Percentiles rank a stretch among this genome's conserved stretches.
phyloP scores from a whole-genome alignment of 2,113 vertebrate species.

The Poeciliopsis prolifica region DNA sequence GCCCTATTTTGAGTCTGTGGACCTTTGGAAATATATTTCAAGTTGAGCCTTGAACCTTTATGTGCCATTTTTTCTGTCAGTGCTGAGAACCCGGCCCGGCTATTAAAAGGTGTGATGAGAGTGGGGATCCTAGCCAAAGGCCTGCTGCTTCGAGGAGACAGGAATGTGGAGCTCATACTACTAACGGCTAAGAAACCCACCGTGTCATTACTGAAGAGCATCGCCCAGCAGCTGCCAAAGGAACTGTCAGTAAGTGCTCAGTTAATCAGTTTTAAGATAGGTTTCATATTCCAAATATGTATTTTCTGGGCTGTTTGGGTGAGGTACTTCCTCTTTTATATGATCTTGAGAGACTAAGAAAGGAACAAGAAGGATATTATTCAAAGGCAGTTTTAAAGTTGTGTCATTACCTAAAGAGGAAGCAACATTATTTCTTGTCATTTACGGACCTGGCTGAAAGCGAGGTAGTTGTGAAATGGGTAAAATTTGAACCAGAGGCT shows the following conservation, averaged over 20 bases:
- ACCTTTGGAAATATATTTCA: neutral
- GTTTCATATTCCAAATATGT: neutral
- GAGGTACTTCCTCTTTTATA: neutral
- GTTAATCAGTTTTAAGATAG: neutral
- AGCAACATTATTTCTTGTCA: too few species aligned
- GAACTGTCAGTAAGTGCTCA: slow-evolving; percentile 79
- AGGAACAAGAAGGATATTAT: neutral
- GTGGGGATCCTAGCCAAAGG: slow-evolving; percentile 87
- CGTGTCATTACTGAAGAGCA: slow-evolving; percentile 67
- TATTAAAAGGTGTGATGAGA: slow-evolving; percentile 86
- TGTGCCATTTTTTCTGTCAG: slow-evolving; percentile 47
- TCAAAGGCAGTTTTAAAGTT: too few species aligned
- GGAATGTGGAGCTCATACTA: slow-evolving; percentile 82
- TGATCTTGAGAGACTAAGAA: neutral
- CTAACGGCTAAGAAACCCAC: slow-evolving; percentile 86
- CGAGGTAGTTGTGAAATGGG: too few species aligned
- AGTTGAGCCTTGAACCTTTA: neutral
- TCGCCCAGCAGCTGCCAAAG: slow-evolving; percentile 79
- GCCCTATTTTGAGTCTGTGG: neutral
- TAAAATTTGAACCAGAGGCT: too few species aligned
- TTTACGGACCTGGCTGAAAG: too few species aligned
- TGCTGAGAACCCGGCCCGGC: slow-evolving; percentile 48
- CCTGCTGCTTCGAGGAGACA: slow-evolving; percentile 83
- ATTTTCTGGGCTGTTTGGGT: neutral
- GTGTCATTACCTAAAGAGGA: too few species aligned